Evolutionary conservation across 2,113 vertebrate genomes (phyloP).

Genomic region (Charadrius vociferus): DNA sequence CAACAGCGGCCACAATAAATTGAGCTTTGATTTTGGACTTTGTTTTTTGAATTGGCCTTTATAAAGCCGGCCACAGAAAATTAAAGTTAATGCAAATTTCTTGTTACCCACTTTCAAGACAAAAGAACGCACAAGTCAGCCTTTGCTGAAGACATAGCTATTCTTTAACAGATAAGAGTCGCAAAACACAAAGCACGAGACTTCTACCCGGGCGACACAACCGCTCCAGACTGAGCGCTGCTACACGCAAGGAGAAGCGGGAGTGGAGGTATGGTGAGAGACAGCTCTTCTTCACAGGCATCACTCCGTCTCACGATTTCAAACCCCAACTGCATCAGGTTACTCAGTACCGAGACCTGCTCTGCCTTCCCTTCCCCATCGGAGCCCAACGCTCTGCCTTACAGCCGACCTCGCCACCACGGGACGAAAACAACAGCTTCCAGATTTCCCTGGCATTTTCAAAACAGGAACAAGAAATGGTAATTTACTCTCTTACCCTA

Average conservation of each 20-base stretch:
- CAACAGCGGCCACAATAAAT: neutral
- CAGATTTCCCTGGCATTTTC: neutral
- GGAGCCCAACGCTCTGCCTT: neutral
- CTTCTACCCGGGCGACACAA: neutral
- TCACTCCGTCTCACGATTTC: fast-evolving
- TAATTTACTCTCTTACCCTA: neutral
- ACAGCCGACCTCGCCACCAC: neutral
- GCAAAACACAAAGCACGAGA: neutral
- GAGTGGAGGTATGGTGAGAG: neutral
- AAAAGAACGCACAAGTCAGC: neutral
- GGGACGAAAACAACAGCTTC: neutral
- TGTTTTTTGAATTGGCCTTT: neutral
- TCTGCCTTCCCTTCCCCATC: neutral
- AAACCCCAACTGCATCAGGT: neutral
- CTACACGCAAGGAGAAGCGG: neutral
- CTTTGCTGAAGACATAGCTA: neutral
- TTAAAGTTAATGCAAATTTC: neutral
- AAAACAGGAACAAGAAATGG: neutral
- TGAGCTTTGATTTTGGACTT: neutral
- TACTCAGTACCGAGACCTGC: neutral
- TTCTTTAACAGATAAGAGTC: neutral
- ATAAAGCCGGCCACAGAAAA: neutral
- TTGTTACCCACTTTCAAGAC: neutral
- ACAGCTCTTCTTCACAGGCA: neutral
- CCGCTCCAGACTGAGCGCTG: neutral